A percentile compares a stretch with the other conserved stretches of the same genome.
Evolutionary conservation across 2,888 invertebrate species (phyloP).

Genomic region (Pardosa pseudoannulata): DNA sequence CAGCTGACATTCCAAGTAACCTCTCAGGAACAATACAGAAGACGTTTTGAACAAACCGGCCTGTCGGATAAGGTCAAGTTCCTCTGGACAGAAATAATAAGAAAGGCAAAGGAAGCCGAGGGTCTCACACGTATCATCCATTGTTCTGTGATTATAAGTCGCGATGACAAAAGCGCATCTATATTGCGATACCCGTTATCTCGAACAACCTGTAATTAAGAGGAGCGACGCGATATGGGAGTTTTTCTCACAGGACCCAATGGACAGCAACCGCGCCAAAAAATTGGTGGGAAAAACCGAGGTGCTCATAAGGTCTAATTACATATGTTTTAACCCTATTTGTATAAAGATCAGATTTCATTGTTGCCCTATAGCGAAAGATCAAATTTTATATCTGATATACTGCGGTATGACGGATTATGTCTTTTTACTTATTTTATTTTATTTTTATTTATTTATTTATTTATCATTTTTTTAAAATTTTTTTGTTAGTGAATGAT

Average conservation of each 20-base stretch:
- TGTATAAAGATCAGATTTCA: too few species aligned
- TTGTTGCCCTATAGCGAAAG: too few species aligned
- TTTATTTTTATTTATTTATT: too few species aligned
- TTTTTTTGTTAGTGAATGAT: too few species aligned
- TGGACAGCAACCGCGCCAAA: neutral
- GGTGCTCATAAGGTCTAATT: too few species aligned
- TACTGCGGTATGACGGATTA: too few species aligned
- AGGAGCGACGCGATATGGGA: conserved; percentile 9
- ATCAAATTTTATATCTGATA: too few species aligned
- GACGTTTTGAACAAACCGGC: neutral
- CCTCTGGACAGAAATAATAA: conserved; percentile 31
- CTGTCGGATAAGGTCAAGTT: conserved; percentile 22
- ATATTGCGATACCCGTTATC: conserved; percentile 31
- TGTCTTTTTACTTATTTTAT: too few species aligned
- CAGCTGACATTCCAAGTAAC: neutral
- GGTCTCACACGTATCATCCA: conserved; percentile 32
- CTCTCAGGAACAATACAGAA: neutral
- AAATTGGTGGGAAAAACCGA: neutral
- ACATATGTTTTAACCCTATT: too few species aligned
- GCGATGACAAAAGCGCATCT: conserved; percentile 33
- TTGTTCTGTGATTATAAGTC: conserved; percentile 37
- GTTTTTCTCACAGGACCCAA: conserved; percentile 19
- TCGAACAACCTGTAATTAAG: conserved; percentile 21
- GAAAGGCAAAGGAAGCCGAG: conserved; percentile 19
- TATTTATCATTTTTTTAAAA: too few species aligned